phyloP scores from a whole-genome alignment of 2,113 vertebrate species.

The Hypomesus transpacificus region DNA sequence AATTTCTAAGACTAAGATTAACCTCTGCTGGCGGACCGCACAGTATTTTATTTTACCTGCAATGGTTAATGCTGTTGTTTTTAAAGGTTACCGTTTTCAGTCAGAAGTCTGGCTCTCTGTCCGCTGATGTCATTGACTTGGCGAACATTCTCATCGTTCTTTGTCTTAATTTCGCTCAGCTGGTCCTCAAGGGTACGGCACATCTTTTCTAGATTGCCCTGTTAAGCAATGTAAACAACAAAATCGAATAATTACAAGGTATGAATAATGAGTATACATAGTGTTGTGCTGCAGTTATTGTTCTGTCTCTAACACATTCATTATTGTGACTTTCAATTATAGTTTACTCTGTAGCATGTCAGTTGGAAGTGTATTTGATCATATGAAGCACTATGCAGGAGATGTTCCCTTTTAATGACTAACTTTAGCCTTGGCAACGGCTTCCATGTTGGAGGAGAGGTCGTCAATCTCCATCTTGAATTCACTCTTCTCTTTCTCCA shows the following conservation, averaged over 20 bases:
- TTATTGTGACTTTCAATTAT: too few species aligned
- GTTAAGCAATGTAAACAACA: slow-evolving; percentile 10
- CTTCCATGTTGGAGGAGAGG: slow-evolving; percentile 47
- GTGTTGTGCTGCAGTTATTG: not conserved
- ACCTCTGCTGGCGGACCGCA: slow-evolving; percentile 6
- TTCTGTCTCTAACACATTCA: not conserved
- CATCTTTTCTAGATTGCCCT: slow-evolving; percentile 77
- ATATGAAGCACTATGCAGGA: too few species aligned
- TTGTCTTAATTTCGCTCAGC: slow-evolving; percentile 74
- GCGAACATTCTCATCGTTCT: slow-evolving; percentile 67
- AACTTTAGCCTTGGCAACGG: slow-evolving; percentile 39
- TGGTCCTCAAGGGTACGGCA: slow-evolving; percentile 57
- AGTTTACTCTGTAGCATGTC: too few species aligned
- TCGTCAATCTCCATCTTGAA: slow-evolving; percentile 53
- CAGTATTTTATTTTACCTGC: not conserved
- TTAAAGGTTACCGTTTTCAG: slow-evolving; percentile 38
- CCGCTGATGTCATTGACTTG: slow-evolving; percentile 41
- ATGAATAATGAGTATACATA: not conserved
- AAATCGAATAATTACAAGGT: not conserved
- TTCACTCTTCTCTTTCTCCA: slow-evolving; percentile 53
- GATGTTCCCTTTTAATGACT: not conserved
- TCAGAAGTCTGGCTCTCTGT: slow-evolving; percentile 44
- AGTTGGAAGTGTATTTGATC: not conserved
- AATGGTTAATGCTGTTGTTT: not conserved
- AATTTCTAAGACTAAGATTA: not conserved